Evolutionary conservation across 2,888 invertebrate genomes (phyloP), one percentile per base, ranked within the genome.

Genomic region (Himalopsyche kuldschensis): DNA sequence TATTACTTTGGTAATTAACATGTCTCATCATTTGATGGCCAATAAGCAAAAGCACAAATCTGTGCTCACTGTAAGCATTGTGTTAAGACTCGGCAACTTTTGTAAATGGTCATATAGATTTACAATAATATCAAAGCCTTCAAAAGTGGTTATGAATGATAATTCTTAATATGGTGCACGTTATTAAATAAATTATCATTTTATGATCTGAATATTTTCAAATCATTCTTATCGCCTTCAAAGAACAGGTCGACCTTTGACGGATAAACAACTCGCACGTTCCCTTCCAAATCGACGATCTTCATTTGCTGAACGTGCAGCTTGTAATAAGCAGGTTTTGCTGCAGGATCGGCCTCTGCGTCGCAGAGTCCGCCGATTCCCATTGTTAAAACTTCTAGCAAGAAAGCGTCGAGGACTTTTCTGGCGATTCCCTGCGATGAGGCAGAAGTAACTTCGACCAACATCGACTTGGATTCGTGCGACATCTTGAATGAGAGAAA

Each of bases 361-460:
- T 88, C 88, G 0, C 88, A 87, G 1, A 88, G 87, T 77, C 90
- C 90, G 0, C 91, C 92, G 5, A 94, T 87, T 30, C 93, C 93
- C 17, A 94, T 89, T 46, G 93, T 88, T 20, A 95, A 89, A 85
- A 94, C 92, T 87, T 94, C 95, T 76, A 92, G 92, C 31, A 97
- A 89, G 55, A 96, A 89, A 82, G 92, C 91, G 88, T 95, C 94
- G 91, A 96, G 90, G 0, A 95, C 94, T 79, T 92, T 92, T 88
- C 93, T 93, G 90, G 96, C 96, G 27, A 93, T 89, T 78, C 92
- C 93, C 79, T 94, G 92, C 0, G 93, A 94, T 1, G 92, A 89
- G 75, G 94, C 92, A 78, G 96, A 95, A 0, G 96, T 96, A 84
- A 97, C 95, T 89, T 97, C 97, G 17, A 96, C 89, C 5, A 97